Percentiles rank a stretch among this genome's conserved stretches.
phyloP scores from a whole-genome alignment of 2,888 invertebrate genomes.

The Sicus ferrugineus region DNA sequence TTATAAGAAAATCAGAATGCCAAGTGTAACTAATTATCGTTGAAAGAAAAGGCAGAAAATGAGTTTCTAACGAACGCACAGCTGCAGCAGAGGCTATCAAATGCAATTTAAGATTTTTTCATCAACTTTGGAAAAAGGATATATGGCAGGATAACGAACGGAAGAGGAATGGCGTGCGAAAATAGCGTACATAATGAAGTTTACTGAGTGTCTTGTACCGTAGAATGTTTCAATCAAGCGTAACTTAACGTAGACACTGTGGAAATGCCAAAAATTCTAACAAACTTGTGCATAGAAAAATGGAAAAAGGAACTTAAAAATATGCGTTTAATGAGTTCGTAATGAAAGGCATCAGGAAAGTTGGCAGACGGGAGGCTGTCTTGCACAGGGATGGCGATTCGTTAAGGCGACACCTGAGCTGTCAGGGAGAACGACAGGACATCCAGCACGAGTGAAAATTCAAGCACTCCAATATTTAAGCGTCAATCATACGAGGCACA shows the following conservation, averaged over 20 bases:
- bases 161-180: not conserved
- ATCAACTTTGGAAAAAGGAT: slow-evolving; percentile 16
- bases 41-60: not conserved
- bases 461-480: too few relatives aligned
- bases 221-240: slow-evolving; percentile 12
- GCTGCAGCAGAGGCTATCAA: slow-evolving; percentile 3
- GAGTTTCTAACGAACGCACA: not conserved
- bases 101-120: slow-evolving; percentile 15
- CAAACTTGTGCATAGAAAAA: not conserved
- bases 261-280: slow-evolving; percentile 10
- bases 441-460: too few relatives aligned
- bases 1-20: slow-evolving; percentile 1
- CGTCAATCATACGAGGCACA: too few relatives aligned
- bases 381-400: too few relatives aligned
- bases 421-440: too few relatives aligned
- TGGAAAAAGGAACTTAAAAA: not conserved
- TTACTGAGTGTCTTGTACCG: not conserved
- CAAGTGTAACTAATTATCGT: slow-evolving; percentile 19
- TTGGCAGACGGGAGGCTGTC: too few relatives aligned
- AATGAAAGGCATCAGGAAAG: slow-evolving; percentile 1
- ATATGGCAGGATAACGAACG: not conserved
- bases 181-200: not conserved
- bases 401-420: too few relatives aligned
- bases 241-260: slow-evolving; percentile 1
- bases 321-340: slow-evolving; percentile 16